phyloP scores from a whole-genome alignment of 92 coral and sea anemone genomes.

The Phenganax marumi region DNA sequence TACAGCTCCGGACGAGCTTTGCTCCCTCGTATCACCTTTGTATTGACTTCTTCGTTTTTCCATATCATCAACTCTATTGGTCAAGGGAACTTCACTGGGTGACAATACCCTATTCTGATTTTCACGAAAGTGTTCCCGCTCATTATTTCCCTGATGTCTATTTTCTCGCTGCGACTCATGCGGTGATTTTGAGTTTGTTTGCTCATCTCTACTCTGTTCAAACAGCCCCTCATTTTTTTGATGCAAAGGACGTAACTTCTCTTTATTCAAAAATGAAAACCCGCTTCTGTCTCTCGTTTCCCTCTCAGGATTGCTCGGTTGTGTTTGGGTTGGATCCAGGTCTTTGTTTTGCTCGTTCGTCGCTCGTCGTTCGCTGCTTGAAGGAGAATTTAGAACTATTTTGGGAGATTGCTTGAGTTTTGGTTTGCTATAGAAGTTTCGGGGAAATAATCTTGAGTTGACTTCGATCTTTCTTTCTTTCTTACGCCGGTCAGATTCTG shows the following conservation, averaged over 20 bases:
- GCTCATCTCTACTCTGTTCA: background rate
- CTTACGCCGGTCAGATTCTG: background rate
- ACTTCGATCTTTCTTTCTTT: background rate
- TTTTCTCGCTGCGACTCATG: background rate
- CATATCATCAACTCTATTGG: background rate
- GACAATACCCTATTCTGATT: background rate
- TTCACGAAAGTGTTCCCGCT: background rate
- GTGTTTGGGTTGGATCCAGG: background rate
- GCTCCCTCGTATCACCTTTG: background rate
- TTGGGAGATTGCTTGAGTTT: constrained; percentile 2
- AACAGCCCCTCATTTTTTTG: background rate
- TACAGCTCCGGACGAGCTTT: background rate
- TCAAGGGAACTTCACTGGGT: background rate
- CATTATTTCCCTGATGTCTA: background rate
- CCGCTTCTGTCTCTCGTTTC: background rate
- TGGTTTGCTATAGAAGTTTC: background rate
- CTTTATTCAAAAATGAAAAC: background rate
- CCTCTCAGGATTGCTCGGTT: background rate
- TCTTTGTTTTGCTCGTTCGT: background rate
- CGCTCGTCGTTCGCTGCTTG: background rate
- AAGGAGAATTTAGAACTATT: background rate
- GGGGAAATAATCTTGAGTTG: background rate
- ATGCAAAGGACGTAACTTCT: background rate
- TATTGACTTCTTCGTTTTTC: background rate
- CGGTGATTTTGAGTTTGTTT: background rate